These are phyloP conservation scores for Leptinotarsa rubiginosa DNA, from an alignment of 2,888 invertebrate species.

Conservation along the genomic window DNA sequence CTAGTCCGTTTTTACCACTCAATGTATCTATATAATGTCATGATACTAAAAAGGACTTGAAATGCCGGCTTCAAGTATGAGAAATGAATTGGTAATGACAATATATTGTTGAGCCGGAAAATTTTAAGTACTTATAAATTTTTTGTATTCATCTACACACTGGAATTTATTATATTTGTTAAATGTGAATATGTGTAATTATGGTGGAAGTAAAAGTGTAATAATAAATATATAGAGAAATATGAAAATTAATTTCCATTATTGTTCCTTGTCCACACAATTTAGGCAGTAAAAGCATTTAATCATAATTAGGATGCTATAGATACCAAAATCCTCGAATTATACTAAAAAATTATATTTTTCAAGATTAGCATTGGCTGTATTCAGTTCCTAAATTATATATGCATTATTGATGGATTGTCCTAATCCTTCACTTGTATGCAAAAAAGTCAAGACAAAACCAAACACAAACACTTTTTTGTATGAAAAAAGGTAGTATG, in stretches of 20 bases:
- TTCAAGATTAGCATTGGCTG: no score
- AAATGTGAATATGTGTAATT: slow-evolving; percentile 42
- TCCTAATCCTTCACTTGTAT: no score
- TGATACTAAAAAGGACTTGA: neutral
- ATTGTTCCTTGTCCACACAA: neutral
- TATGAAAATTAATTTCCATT: neutral
- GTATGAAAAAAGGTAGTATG: no score
- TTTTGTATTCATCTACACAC: slow-evolving; percentile 28
- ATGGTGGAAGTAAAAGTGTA: slow-evolving; percentile 43
- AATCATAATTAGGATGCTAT: no score
- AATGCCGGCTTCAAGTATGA: neutral
- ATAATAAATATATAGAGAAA: slow-evolving; percentile 31
- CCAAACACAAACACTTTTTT: no score
- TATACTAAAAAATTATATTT: no score
- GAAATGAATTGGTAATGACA: neutral
- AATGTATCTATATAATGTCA: neutral
- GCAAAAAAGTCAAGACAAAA: no score
- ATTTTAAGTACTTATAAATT: slow-evolving; percentile 24
- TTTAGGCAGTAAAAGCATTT: neutral
- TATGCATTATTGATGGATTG: no score
- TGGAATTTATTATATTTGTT: slow-evolving; percentile 34
- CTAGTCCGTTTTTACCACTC: neutral
- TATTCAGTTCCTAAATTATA: no score
- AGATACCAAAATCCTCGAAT: no score
- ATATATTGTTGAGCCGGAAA: slow-evolving; percentile 17